These are phyloP conservation scores for Cnemophilus loriae DNA, from an alignment of 2,113 vertebrate genomes.

Conservation along the genomic window DNA sequence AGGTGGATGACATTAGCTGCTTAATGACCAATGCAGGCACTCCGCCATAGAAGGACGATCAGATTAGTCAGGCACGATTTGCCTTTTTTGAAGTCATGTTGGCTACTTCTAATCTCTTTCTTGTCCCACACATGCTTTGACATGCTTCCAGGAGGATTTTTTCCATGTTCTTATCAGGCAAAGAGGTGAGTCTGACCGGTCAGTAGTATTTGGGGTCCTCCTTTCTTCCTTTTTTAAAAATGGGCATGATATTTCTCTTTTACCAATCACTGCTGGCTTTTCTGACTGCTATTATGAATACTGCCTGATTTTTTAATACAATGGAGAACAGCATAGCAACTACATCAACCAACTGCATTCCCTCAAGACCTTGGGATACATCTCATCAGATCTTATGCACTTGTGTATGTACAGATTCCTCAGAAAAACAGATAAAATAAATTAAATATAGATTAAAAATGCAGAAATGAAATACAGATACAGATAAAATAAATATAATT, in stretches of 20 bases:
- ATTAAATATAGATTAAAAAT: neutral
- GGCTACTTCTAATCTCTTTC: neutral
- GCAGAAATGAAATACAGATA: neutral
- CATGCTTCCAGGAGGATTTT: neutral
- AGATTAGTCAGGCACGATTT: neutral
- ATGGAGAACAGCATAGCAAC: neutral
- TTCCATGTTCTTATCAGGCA: neutral
- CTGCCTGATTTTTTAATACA: neutral
- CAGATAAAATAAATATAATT: neutral
- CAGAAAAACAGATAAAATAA: neutral
- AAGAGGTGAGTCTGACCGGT: neutral
- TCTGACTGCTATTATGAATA: neutral
- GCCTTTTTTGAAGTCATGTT: neutral
- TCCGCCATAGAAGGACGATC: neutral
- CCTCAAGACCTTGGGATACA: neutral
- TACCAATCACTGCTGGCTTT: neutral
- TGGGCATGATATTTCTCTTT: neutral
- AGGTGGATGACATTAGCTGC: neutral
- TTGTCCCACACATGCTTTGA: neutral
- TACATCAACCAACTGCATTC: neutral
- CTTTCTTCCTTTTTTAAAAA: neutral
- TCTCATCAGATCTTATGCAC: accelerated
- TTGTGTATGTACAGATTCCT: neutral
- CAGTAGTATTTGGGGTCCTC: neutral
- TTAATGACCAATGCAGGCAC: neutral